phyloP scores from a whole-genome alignment of 2,888 invertebrate species.

The Caenorhabditis sp. region DNA sequence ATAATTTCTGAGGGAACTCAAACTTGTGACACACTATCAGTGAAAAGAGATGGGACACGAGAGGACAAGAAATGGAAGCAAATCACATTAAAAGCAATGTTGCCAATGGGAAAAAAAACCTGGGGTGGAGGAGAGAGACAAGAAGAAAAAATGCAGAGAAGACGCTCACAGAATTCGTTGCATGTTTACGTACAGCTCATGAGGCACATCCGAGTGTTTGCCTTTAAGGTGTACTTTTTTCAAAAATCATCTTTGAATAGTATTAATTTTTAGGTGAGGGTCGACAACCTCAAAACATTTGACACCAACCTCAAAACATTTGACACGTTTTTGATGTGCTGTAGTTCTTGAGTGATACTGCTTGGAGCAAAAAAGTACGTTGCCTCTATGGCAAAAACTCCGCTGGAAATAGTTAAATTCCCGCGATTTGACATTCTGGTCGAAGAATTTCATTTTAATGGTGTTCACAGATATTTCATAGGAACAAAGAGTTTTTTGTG shows the following conservation, averaged over 20 bases:
- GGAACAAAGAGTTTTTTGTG: too few relatives aligned
- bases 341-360: too few relatives aligned
- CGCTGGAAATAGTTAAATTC: too few relatives aligned
- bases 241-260: not conserved
- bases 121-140: constrained; percentile 4
- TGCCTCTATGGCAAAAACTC: too few relatives aligned
- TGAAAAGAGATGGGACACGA: not conserved
- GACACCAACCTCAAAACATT: too few relatives aligned
- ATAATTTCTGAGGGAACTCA: not conserved
- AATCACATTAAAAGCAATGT: constrained; percentile 65
- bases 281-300: too few relatives aligned
- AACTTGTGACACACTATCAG: constrained; percentile 19
- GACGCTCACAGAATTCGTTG: constrained; percentile 55
- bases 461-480: too few relatives aligned
- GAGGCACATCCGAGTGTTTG: constrained; percentile 38
- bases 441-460: too few relatives aligned
- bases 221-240: constrained; percentile 21
- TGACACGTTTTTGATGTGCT: too few relatives aligned
- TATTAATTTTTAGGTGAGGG: too few relatives aligned
- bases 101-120: constrained; percentile 48
- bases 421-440: too few relatives aligned
- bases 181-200: constrained; percentile 48
- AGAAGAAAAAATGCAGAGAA: constrained; percentile 18
- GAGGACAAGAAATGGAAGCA: constrained; percentile 13
- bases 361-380: too few relatives aligned